Base-by-base conservation (phyloP, 2,113 vertebrate species). In the Pterophyllum scalare region DNA sequence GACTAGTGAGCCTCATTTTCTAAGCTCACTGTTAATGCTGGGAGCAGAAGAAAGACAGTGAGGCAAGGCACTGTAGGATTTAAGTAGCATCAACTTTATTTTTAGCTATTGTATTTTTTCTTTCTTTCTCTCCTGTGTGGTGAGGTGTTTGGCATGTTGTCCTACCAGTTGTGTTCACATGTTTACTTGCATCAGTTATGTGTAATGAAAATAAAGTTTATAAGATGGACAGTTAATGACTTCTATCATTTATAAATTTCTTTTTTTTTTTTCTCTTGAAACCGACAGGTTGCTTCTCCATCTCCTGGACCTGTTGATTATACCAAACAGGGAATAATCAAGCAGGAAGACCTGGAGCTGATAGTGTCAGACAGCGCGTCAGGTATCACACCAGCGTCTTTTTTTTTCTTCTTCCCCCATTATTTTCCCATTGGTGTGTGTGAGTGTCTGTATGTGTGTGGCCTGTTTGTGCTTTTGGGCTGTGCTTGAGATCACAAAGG, bases 281-380 rank as follows among this genome's bases (percentile, higher is more conserved):
- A 9, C 54, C 85, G 58, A 13, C 75, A 92, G 94, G 74, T 4
- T 28, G 59, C 77, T 1, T 84, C 85, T 85, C 58, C 60, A 0
- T 87, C 84, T 62, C 80, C 5, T 1, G 89, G 49, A 58, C 79
- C 78, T 6, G 6, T 78, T 1, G 90, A 91, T 40, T 79, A 74
- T 17, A 78, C 43, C 31, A 91, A 79, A 61, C 87, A 84, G 24
- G 89, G 87, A 15, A 5, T 1, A 35, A 46, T 92, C 67, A 93
- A 93, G 49, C 60, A 85, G 61, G 91, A 92, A 74, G 6, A 75
- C 1, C 83, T 87, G 3, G 93, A 94, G 72, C 79, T 90, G 4
- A 87, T 46, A 1, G 64, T 91, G 94, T 93, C 95, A 64, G 96
- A 97, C 93, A 96, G 96, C 85, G 95, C 95, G 3, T 79, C 86